Evolutionary conservation across 2,888 invertebrate genomes (phyloP).

Genomic region (Hetaerina titia): DNA sequence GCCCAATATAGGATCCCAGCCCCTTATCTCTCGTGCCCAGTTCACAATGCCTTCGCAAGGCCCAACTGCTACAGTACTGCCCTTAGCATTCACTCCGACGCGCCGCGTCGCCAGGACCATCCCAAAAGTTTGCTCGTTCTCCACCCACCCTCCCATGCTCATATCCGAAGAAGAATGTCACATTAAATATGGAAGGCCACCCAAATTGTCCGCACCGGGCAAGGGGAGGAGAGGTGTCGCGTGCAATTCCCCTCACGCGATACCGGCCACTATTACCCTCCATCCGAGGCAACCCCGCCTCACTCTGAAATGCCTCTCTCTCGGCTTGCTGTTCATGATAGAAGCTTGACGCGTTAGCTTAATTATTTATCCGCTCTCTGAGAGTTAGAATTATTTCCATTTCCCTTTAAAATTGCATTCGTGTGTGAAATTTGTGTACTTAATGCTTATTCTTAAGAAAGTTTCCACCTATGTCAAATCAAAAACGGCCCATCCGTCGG

Average conservation of each 20-base stretch:
- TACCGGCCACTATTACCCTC: neutral
- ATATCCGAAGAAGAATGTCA: constrained; percentile 2
- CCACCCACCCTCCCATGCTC: neutral
- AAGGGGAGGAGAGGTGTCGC: neutral
- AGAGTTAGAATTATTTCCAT: no score
- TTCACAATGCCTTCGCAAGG: neutral
- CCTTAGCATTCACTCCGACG: neutral
- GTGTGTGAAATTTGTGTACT: no score
- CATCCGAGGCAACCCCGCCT: neutral
- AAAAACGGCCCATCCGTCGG: no score
- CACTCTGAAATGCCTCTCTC: no score
- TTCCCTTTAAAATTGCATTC: no score
- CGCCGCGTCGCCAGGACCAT: neutral
- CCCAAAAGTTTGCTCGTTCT: neutral
- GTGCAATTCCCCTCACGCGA: neutral
- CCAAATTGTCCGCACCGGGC: neutral
- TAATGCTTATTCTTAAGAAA: no score
- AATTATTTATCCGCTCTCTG: no score
- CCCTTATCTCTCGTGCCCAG: neutral
- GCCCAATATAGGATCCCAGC: neutral
- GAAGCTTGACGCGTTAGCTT: no score
- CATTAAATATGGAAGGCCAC: constrained; percentile 16
- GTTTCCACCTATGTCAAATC: no score
- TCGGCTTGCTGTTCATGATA: no score
- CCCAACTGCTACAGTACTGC: neutral